These are phyloP conservation scores for Bellardia pandia DNA, from an alignment of 2,888 invertebrate species.

Conservation along the genomic window DNA sequence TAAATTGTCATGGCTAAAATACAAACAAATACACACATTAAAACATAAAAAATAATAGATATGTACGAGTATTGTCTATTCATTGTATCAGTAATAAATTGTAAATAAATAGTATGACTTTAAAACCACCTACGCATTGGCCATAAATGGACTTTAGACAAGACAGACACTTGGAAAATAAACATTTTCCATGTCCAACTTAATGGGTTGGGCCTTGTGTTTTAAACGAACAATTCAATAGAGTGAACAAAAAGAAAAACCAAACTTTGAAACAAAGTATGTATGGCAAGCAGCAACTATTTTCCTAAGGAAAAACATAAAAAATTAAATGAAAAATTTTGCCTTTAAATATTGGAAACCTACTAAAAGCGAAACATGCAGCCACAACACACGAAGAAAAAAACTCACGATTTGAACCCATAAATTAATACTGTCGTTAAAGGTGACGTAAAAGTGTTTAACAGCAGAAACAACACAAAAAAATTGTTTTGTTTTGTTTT, in stretches of 20 bases:
- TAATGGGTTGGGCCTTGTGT: constrained; percentile 73
- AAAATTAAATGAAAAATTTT: constrained; percentile 51
- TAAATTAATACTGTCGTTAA: constrained; percentile 77
- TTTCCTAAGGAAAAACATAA: constrained; percentile 40
- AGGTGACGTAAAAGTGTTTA: constrained; percentile 75
- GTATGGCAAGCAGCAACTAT: constrained; percentile 25
- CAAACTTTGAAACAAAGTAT: constrained; percentile 23
- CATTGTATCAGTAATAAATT: constrained; percentile 44
- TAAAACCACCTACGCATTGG: constrained; percentile 53
- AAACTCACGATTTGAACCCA: constrained; percentile 76
- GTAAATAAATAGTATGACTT: constrained; percentile 36
- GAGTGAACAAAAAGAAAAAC: background rate
- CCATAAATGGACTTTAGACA: constrained; percentile 67
- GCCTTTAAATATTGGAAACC: constrained; percentile 48
- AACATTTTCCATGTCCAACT: constrained; percentile 63
- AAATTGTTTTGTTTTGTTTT: constrained; percentile 33
- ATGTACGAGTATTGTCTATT: background rate
- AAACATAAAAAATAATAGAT: background rate
- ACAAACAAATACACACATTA: background rate
- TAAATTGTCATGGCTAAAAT: constrained; percentile 63
- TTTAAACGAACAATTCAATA: background rate
- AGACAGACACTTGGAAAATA: constrained; percentile 60
- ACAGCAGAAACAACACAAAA: constrained; percentile 10
- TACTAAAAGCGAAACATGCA: constrained; percentile 1
- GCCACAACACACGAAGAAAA: background rate